phyloP scores from a whole-genome alignment of 2,113 vertebrate genomes.

The Tautogolabrus adspersus region DNA sequence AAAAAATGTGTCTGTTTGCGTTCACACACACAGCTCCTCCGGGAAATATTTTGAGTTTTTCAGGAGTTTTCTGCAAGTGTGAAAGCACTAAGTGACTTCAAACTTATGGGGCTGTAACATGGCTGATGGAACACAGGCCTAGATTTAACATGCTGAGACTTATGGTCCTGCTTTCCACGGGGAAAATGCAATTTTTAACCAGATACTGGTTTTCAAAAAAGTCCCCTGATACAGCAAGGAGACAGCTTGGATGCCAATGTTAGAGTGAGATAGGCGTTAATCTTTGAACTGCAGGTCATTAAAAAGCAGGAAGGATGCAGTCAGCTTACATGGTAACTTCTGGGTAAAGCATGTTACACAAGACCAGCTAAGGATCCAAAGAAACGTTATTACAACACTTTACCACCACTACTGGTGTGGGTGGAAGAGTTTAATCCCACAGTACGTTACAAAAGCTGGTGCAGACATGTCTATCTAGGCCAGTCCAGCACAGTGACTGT shows the following conservation, averaged over 20 bases:
- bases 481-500: not conserved
- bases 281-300: conserved; percentile 39
- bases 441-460: not conserved
- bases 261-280: conserved; percentile 21
- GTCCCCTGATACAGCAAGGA: not conserved
- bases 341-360: conserved; percentile 12
- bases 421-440: conserved; percentile 14
- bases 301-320: conserved; percentile 2
- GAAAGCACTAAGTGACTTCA: conserved; percentile 30
- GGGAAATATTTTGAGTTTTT: too few relatives aligned
- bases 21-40: too few relatives aligned
- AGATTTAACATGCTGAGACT: conserved; percentile 42
- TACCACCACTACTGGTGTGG: not conserved
- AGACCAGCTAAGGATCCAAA: not conserved
- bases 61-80: too few relatives aligned
- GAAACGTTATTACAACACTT: not conserved
- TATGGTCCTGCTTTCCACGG: conserved; percentile 42
- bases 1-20: too few relatives aligned
- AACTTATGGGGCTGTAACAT: conserved; percentile 45
- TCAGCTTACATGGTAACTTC: not conserved
- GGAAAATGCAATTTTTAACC: conserved; percentile 57
- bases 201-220: conserved; percentile 26
- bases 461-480: conserved; percentile 29
- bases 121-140: conserved; percentile 35
- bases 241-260: conserved; percentile 36